phyloP scores from a whole-genome alignment of 2,888 invertebrate genomes.

The Drosophila anomelani region DNA sequence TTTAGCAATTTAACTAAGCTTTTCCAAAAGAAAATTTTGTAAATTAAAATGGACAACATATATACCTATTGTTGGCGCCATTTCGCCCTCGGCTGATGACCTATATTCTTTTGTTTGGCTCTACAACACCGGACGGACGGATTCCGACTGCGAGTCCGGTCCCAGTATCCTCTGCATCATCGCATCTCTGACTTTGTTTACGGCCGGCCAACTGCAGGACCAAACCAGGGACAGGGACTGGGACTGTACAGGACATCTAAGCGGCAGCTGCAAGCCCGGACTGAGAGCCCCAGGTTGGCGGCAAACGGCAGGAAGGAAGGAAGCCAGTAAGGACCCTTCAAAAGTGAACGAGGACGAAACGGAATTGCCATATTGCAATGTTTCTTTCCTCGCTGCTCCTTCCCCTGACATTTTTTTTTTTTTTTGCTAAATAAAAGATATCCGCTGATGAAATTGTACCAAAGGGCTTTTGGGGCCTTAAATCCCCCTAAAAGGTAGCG shows the following conservation, averaged over 20 bases:
- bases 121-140: conserved; percentile 35
- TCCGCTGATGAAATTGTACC: conserved; percentile 30
- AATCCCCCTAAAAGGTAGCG: conserved; percentile 34
- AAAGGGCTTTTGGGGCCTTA: neutral
- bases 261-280: conserved; percentile 13
- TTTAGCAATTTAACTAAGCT: neutral
- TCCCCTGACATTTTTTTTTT: conserved; percentile 6
- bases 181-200: conserved; percentile 58
- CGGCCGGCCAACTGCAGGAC: conserved; percentile 60
- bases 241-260: conserved; percentile 14
- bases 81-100: conserved; percentile 59
- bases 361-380: conserved; percentile 71
- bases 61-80: conserved; percentile 31
- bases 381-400: conserved; percentile 18
- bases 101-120: conserved; percentile 57
- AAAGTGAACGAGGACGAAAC: conserved; percentile 49
- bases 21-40: neutral
- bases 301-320: conserved; percentile 44
- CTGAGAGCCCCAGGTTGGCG: neutral
- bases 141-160: conserved; percentile 44
- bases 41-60: conserved; percentile 16
- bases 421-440: conserved; percentile 52
- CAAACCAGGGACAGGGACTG: conserved; percentile 14
- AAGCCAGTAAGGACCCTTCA: conserved; percentile 68
- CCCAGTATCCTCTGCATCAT: conserved; percentile 41